Evolutionary conservation across 2,797 vertebrate species (phyloP), one percentile per base, ranked within the genome.

Genomic region (Brotula barbata): DNA sequence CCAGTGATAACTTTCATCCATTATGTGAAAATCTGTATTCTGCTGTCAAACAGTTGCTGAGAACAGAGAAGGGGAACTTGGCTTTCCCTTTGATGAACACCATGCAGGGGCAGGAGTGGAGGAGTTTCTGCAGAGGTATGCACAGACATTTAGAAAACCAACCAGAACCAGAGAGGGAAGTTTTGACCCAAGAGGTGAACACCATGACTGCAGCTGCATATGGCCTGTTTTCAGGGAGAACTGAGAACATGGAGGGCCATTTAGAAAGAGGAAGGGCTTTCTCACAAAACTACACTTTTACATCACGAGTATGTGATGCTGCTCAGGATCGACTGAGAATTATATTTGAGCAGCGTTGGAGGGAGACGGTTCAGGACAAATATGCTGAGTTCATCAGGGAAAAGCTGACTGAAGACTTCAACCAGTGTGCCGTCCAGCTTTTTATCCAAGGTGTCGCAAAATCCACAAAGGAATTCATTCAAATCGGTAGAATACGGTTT

Each of bases 361-460:
- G 15, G 47, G 75, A 81, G 50, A 68, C 74, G 67, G 71, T 78
- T 0, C 75, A 74, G 56, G 64, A 75, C 4, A 87, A 48, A 64
- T 83, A 80, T 22, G 70, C 73, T 0, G 70, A 84, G 37, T 36
- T 61, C 36, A 53, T 88, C 56, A 79, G 78, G 56, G 78, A 85
- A 34, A 82, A 49, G 36, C 50, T 85, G 31, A 86, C 68, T 3
- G 58, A 88, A 16, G 58, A 76, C 28, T 86, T 90, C 28, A 87
- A 87, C 43, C 67, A 44, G n/a, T 60, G 60, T 2, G 68, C 73
- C 0, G 42, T 83, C 4, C 62, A 71, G 17, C 60, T 87, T 57
- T 90, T 85, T 42, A 63, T 69, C 64, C 58, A 64, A 15, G 80
- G 85, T 21, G 33, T 57, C 5, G 19, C 2, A 1, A 64, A 37